Percentiles rank a stretch among this genome's conserved stretches.
phyloP scores from a whole-genome alignment of 1,140 invertebrate species.

The Pinna nobilis region DNA sequence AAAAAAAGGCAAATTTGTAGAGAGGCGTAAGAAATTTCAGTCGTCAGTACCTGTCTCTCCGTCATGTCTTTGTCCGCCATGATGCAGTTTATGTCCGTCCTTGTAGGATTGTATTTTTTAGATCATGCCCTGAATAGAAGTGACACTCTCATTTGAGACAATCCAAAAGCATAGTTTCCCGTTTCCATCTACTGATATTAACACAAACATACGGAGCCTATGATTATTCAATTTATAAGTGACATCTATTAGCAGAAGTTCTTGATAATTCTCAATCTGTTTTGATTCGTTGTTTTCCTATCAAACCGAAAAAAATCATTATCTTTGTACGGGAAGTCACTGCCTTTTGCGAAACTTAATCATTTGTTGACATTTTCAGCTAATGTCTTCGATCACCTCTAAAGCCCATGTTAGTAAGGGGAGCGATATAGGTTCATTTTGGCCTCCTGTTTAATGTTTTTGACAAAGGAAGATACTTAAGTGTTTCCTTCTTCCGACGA shows the following conservation, averaged over 20 bases:
- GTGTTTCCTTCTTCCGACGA: too few species aligned
- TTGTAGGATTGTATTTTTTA: neutral
- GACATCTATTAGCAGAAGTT: neutral
- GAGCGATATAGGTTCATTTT: too few species aligned
- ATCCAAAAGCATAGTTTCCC: neutral
- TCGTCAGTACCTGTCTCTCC: neutral
- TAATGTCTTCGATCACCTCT: neutral
- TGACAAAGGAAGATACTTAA: too few species aligned
- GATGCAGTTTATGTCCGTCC: neutral
- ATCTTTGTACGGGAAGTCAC: neutral
- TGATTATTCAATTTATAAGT: neutral
- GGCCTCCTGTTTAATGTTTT: too few species aligned
- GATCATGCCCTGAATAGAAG: neutral
- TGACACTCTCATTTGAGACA: neutral
- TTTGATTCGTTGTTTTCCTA: too few species aligned
- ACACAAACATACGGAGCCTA: neutral
- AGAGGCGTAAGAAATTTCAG: neutral
- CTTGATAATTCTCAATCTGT: neutral
- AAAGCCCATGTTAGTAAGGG: neutral
- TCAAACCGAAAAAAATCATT: too few species aligned
- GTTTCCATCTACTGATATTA: neutral
- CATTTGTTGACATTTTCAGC: too few species aligned
- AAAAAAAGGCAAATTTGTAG: conserved; percentile 11
- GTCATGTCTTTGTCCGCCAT: neutral
- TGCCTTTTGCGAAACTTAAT: neutral